These are phyloP conservation scores for Camponotus floridanus DNA, from an alignment of 1,140 invertebrate species.

Conservation along the genomic window DNA sequence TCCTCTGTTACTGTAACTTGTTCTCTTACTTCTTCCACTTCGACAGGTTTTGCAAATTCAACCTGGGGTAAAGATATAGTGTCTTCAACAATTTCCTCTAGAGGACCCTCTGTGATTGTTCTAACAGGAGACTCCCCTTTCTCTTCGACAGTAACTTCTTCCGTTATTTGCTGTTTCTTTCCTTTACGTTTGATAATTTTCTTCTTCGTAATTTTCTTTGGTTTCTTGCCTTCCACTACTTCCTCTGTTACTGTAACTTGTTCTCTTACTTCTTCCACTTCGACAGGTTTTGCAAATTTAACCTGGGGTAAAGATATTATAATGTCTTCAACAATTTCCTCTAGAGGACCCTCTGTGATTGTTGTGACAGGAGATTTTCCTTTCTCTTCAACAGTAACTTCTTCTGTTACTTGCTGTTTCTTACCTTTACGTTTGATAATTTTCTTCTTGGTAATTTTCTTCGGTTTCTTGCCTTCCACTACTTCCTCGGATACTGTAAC, in stretches of 20 bases:
- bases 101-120: slow-evolving; percentile 69
- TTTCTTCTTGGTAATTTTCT: slow-evolving; percentile 74
- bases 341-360: slow-evolving; percentile 69
- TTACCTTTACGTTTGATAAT: slow-evolving; percentile 57
- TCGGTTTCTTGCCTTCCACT: slow-evolving; percentile 79
- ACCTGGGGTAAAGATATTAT: not conserved
- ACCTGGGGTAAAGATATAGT: not conserved
- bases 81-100: slow-evolving; percentile 67
- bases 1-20: slow-evolving; percentile 77
- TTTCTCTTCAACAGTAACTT: slow-evolving; percentile 64
- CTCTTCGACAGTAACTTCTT: slow-evolving; percentile 66
- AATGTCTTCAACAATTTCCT: slow-evolving; percentile 66
- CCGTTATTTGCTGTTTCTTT: slow-evolving; percentile 62
- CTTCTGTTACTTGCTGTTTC: slow-evolving; percentile 66
- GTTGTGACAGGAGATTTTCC: slow-evolving; percentile 44
- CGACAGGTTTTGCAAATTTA: slow-evolving; percentile 43
- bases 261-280: slow-evolving; percentile 78
- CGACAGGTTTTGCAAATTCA: slow-evolving; percentile 30
- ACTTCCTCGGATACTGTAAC: slow-evolving; percentile 28
- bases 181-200: slow-evolving; percentile 63
- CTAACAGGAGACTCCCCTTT: slow-evolving; percentile 36
- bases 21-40: slow-evolving; percentile 68
- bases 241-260: slow-evolving; percentile 78
- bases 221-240: slow-evolving; percentile 81
- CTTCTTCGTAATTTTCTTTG: slow-evolving; percentile 76